Evolutionary conservation across 30 jellyfish, hydroid and myxozoan species (phyloP).

Genomic region (Hydra vulgaris): DNA sequence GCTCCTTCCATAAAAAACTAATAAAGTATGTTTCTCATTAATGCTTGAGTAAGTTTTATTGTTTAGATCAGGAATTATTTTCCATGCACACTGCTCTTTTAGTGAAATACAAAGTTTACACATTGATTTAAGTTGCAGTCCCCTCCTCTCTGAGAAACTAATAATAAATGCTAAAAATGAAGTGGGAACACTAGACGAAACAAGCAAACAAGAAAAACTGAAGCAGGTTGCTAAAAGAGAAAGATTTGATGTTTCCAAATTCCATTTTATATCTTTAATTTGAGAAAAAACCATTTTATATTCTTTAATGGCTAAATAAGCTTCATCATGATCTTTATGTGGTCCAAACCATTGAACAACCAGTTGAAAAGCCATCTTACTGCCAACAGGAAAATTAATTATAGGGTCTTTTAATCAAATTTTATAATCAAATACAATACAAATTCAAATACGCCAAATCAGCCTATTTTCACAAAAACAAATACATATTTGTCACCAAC

Average conservation of each 20-base stretch:
- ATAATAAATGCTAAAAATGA: not conserved
- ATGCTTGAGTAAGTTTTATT: not conserved
- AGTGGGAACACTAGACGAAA: slow-evolving; percentile 24
- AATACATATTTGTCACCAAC: no score
- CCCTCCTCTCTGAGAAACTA: not conserved
- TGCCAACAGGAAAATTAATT: not conserved
- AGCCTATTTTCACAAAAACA: no score
- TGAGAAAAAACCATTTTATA: not conserved
- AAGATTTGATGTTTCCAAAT: not conserved
- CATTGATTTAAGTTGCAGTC: not conserved
- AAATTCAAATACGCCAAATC: no score
- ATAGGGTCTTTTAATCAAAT: slow-evolving; percentile 5
- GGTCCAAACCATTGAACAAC: slow-evolving; percentile 34
- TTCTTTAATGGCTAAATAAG: not conserved
- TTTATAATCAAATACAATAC: no score
- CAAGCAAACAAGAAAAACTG: not conserved
- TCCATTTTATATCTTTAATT: slow-evolving; percentile 10
- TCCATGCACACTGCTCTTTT: not conserved
- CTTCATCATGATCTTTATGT: slow-evolving; percentile 8
- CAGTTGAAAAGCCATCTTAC: not conserved
- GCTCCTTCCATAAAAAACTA: slow-evolving; percentile 12
- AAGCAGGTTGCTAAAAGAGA: slow-evolving; percentile 1
- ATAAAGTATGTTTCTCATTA: not conserved
- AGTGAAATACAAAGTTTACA: not conserved
- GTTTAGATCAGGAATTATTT: not conserved